phyloP scores from a whole-genome alignment of 2,797 vertebrate genomes.

The Scyliorhinus canicula region DNA sequence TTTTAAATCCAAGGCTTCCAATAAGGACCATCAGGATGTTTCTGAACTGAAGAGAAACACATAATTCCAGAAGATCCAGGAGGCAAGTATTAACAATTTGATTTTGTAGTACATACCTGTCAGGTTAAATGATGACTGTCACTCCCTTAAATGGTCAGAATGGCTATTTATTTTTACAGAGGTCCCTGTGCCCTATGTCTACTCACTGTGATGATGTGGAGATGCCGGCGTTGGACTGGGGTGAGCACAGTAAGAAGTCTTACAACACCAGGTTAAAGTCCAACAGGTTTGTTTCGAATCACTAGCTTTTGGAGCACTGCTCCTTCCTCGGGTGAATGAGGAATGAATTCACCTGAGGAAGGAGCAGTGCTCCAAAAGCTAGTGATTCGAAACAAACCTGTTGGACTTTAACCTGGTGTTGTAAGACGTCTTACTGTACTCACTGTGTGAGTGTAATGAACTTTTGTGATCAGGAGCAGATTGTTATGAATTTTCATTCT shows the following conservation, averaged over 20 bases:
- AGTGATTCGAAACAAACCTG: too few relatives aligned
- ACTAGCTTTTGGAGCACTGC: too few relatives aligned
- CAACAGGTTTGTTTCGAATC: too few relatives aligned
- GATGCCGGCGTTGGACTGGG: too few relatives aligned
- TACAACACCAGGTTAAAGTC: too few relatives aligned
- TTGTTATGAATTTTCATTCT: neutral
- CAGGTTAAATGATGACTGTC: neutral
- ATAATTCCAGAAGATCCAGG: neutral
- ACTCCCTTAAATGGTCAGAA: neutral
- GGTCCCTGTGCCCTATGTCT: neutral
- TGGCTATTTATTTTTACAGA: neutral
- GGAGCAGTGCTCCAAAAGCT: too few relatives aligned
- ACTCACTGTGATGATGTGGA: too few relatives aligned
- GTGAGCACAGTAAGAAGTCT: too few relatives aligned
- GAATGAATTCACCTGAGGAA: too few relatives aligned
- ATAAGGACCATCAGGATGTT: neutral
- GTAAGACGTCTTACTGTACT: too few relatives aligned
- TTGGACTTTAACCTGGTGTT: too few relatives aligned
- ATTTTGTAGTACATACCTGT: neutral
- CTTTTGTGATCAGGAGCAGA: neutral
- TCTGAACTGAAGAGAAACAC: neutral
- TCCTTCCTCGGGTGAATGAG: too few relatives aligned
- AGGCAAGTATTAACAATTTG: neutral
- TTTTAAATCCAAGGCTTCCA: neutral
- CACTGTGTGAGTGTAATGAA: neutral